Conservation (phyloP, 2,888 invertebrate species). For the Hyppa rectilinea region DNA sequence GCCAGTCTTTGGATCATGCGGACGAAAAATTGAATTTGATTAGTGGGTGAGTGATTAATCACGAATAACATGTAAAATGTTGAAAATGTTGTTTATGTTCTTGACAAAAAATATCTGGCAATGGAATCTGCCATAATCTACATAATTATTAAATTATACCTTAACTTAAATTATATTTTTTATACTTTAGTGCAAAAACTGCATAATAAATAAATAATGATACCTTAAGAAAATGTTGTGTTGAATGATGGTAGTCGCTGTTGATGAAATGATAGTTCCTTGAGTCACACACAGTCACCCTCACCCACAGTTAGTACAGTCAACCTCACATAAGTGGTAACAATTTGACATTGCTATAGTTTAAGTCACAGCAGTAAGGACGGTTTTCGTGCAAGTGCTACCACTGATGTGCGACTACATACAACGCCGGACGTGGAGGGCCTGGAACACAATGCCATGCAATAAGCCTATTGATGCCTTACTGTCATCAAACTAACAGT, state of each 20-base stretch:
- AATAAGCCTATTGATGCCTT: background rate
- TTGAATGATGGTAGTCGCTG: slow-evolving; percentile 5
- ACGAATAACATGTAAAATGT: no score
- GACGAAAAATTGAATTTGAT: background rate
- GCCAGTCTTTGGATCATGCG: background rate
- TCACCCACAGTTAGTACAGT: no score
- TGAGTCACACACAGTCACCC: no score
- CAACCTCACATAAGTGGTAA: background rate
- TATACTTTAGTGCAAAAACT: slow-evolving; percentile 18
- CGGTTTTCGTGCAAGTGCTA: background rate
- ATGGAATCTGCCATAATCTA: background rate
- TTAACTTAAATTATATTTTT: slow-evolving; percentile 21
- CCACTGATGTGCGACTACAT: background rate
- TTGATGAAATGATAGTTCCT: background rate
- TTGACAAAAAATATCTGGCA: background rate
- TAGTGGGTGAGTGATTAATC: no score
- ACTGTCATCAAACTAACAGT: slow-evolving; percentile 21
- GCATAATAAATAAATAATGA: slow-evolving; percentile 7
- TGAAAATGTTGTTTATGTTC: no score
- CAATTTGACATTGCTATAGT: background rate
- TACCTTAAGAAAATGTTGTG: background rate
- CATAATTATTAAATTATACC: background rate
- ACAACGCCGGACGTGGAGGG: no score
- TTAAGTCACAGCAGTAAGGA: background rate
- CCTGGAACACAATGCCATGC: background rate